phyloP scores from a whole-genome alignment of 2,113 vertebrate species.

The Micromys minutus region DNA sequence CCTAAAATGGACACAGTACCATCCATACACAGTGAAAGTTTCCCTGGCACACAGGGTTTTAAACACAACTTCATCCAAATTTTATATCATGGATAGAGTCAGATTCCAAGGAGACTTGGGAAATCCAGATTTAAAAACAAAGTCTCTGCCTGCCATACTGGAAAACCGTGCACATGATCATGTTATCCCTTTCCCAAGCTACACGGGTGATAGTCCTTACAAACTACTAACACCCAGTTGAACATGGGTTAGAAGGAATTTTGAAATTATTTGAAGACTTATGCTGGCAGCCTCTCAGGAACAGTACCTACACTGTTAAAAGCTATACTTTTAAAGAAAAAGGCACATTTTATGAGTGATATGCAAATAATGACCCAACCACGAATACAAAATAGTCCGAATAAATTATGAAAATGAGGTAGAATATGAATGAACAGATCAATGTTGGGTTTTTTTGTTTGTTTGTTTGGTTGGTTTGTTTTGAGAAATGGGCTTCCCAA shows the following conservation, averaged over 20 bases:
- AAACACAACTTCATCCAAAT: not conserved
- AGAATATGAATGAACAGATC: not conserved
- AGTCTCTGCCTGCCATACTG: not conserved
- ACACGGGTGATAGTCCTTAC: accelerated
- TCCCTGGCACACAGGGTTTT: not conserved
- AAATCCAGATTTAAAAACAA: not conserved
- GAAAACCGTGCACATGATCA: not conserved
- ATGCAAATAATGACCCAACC: not conserved
- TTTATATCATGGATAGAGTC: not conserved
- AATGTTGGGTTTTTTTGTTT: not conserved
- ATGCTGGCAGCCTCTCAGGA: too few species aligned
- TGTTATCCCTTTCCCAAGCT: too few species aligned
- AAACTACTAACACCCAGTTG: not conserved
- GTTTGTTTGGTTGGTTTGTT: too few species aligned
- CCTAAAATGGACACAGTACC: not conserved
- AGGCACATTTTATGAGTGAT: not conserved
- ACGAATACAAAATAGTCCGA: not conserved
- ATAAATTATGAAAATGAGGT: not conserved
- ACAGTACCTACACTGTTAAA: not conserved
- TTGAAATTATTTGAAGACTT: not conserved
- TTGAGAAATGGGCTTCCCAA: not conserved
- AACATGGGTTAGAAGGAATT: not conserved
- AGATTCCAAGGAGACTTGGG: not conserved
- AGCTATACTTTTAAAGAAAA: not conserved
- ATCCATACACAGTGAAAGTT: not conserved